These are phyloP conservation scores for Cebus imitator DNA, from an alignment of 2,113 vertebrate genomes.

Conservation along the genomic window DNA sequence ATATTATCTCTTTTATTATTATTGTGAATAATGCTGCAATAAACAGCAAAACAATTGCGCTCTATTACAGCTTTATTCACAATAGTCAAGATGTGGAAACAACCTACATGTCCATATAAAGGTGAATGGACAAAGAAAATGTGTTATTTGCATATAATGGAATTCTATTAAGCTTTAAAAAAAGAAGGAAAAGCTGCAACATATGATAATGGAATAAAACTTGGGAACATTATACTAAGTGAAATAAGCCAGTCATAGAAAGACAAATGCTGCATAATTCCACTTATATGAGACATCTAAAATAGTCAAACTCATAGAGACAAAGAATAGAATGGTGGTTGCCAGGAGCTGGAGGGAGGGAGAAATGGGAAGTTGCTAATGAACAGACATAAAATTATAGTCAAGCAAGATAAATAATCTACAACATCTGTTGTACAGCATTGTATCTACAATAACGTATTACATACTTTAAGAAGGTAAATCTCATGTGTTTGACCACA, in stretches of 20 bases:
- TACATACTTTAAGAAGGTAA: not conserved
- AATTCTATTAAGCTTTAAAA: not conserved
- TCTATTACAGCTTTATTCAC: not conserved
- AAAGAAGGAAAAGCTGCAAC: not conserved
- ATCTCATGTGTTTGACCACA: not conserved
- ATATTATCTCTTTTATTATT: not conserved
- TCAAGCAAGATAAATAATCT: not conserved
- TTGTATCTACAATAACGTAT: not conserved
- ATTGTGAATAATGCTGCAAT: no score
- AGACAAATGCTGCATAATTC: not conserved
- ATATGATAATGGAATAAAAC: not conserved
- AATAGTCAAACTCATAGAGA: not conserved
- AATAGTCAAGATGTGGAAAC: not conserved
- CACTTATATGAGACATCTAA: not conserved
- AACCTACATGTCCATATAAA: not conserved
- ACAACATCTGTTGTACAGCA: not conserved
- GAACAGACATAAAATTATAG: not conserved
- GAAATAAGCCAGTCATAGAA: not conserved
- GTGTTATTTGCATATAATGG: not conserved
- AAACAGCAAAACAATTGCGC: no score
- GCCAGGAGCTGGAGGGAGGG: not conserved
- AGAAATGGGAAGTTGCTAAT: not conserved
- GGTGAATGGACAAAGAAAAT: not conserved
- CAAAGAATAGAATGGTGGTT: not conserved
- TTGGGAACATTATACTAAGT: not conserved